These are phyloP conservation scores for Acanthornis magna DNA, from an alignment of 2,797 vertebrate genomes.

Conservation along the genomic window DNA sequence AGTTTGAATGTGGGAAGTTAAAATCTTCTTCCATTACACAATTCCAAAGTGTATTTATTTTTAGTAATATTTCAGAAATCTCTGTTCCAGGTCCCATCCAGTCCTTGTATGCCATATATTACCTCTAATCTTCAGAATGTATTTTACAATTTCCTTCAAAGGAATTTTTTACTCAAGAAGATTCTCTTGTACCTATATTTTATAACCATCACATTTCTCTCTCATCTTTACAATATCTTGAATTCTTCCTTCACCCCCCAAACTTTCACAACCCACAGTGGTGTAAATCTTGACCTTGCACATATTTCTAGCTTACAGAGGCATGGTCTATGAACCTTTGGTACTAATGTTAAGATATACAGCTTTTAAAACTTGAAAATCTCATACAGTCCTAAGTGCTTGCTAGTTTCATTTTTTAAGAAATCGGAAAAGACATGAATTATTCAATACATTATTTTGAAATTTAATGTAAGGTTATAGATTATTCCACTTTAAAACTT, in stretches of 20 bases:
- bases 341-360: background rate
- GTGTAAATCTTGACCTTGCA: background rate
- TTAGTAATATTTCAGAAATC: background rate
- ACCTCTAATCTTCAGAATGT: background rate
- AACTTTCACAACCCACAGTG: too few relatives aligned
- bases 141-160: background rate
- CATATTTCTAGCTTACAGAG: background rate
- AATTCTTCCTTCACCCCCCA: background rate
- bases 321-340: background rate
- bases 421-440: background rate
- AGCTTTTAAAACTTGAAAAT: background rate
- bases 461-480: background rate
- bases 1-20: background rate
- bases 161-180: background rate
- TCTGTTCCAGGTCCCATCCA: background rate
- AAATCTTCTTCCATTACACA: background rate
- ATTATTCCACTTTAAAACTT: background rate
- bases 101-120: background rate
- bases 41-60: background rate
- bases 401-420: background rate
- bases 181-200: background rate
- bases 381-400: background rate
- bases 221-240: background rate
- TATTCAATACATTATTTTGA: background rate
- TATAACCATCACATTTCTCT: background rate